These are phyloP conservation scores for Ectropis crepuscularia DNA, from an alignment of 2,888 invertebrate species.

Conservation along the genomic window DNA sequence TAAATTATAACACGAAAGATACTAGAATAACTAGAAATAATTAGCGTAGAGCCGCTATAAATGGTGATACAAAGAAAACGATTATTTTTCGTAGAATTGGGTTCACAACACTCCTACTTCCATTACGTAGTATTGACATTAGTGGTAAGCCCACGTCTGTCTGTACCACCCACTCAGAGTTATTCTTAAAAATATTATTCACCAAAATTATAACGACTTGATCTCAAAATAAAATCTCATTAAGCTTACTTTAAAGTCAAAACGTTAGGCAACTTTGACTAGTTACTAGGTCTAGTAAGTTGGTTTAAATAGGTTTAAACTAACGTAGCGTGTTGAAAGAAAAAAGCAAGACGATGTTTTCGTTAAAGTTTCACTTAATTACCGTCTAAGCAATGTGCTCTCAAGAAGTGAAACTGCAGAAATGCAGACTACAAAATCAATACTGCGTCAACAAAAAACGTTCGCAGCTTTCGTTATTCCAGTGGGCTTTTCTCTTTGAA, in stretches of 20 bases:
- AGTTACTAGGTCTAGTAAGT: no score
- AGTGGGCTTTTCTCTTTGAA: constrained; percentile 62
- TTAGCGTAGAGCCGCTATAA: background rate
- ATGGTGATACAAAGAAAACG: no score
- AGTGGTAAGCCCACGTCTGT: constrained; percentile 17
- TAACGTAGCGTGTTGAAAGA: constrained; percentile 51
- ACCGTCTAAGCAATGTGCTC: constrained; percentile 35
- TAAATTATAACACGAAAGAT: background rate
- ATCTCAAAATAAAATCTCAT: constrained; percentile 45
- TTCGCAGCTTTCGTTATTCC: constrained; percentile 57
- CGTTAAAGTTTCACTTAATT: constrained; percentile 40
- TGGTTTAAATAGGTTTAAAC: no score
- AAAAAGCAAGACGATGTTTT: constrained; percentile 31
- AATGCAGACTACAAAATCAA: constrained; percentile 47
- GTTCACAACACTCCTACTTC: background rate
- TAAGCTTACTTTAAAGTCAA: background rate
- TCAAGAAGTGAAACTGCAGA: constrained; percentile 40
- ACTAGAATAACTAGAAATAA: background rate
- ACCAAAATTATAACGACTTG: constrained; percentile 65
- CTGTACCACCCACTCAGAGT: constrained; percentile 47
- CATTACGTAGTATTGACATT: constrained; percentile 2
- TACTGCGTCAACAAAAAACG: constrained; percentile 53
- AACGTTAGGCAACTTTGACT: no score
- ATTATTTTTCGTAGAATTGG: no score
- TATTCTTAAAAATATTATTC: constrained; percentile 68